phyloP scores from a whole-genome alignment of 2,888 invertebrate species.

The Chrysolina oricalcia region DNA sequence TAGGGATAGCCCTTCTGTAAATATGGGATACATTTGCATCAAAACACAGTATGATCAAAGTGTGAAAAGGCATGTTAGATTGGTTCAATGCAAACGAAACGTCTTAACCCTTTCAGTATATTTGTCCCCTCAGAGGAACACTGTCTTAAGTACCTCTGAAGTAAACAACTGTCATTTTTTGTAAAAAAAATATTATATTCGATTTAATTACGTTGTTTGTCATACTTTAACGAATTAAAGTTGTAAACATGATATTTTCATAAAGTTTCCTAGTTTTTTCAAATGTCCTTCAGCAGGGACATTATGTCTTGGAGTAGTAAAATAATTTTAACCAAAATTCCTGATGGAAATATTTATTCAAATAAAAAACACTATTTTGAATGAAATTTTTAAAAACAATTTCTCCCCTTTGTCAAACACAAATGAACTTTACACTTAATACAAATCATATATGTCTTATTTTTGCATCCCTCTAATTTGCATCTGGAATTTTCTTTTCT shows the following conservation, averaged over 20 bases:
- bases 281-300: slow-evolving; percentile 28
- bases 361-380: slow-evolving; percentile 28
- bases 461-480: slow-evolving; percentile 29
- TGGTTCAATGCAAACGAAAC: no score
- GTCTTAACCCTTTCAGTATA: not conserved
- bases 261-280: slow-evolving; percentile 27
- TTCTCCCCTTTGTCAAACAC: slow-evolving; percentile 26
- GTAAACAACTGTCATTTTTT: slow-evolving; percentile 9
- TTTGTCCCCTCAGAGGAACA: slow-evolving; percentile 9
- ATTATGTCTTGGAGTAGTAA: slow-evolving; percentile 27
- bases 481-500: slow-evolving; percentile 27
- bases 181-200: slow-evolving; percentile 11
- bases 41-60: no score
- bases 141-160: slow-evolving; percentile 9
- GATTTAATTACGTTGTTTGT: slow-evolving; percentile 12
- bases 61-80: no score
- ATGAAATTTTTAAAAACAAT: slow-evolving; percentile 26
- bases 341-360: slow-evolving; percentile 30
- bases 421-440: slow-evolving; percentile 27
- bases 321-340: slow-evolving; percentile 21
- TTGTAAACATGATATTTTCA: slow-evolving; percentile 20
- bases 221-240: slow-evolving; percentile 26
- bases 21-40: no score
- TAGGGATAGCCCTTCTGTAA: no score
- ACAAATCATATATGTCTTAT: slow-evolving; percentile 28